Percentiles rank a stretch among this genome's conserved stretches.
phyloP scores from a whole-genome alignment of 2,797 vertebrate species.

The Benthosema pterotum region DNA sequence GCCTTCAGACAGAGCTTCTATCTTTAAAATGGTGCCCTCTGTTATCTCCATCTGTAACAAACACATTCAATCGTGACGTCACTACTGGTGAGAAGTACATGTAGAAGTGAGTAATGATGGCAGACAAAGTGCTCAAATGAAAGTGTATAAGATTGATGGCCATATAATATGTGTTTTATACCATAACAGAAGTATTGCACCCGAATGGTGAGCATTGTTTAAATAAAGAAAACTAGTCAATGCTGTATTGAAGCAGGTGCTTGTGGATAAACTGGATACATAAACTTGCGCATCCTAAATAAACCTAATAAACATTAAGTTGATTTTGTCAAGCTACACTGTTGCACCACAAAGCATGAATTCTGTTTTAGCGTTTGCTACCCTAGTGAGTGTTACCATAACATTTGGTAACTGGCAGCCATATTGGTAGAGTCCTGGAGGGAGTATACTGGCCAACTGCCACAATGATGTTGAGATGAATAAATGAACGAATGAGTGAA shows the following conservation, averaged over 20 bases:
- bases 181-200: conserved; percentile 43
- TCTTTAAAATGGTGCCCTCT: conserved; percentile 87
- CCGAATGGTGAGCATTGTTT: conserved; percentile 14
- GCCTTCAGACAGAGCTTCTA: conserved; percentile 91
- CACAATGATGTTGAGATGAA: no score
- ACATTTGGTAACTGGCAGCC: conserved; percentile 21
- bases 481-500: no score
- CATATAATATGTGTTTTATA: no score
- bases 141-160: not conserved
- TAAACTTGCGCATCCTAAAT: conserved; percentile 42
- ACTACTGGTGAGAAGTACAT: conserved; percentile 6
- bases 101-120: not conserved
- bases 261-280: conserved; percentile 2
- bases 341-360: no score
- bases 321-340: no score
- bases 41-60: conserved; percentile 88
- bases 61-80: conserved; percentile 34
- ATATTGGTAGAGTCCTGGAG: conserved; percentile 22
- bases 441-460: conserved; percentile 4
- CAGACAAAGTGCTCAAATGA: not conserved
- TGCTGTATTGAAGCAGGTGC: conserved; percentile 9
- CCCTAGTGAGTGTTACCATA: conserved; percentile 35
- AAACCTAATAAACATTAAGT: no score
- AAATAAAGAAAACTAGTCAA: no score
- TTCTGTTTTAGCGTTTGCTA: conserved; percentile 18